phyloP scores from a whole-genome alignment of 2,888 invertebrate genomes.

The Caenorhabditis sp. region DNA sequence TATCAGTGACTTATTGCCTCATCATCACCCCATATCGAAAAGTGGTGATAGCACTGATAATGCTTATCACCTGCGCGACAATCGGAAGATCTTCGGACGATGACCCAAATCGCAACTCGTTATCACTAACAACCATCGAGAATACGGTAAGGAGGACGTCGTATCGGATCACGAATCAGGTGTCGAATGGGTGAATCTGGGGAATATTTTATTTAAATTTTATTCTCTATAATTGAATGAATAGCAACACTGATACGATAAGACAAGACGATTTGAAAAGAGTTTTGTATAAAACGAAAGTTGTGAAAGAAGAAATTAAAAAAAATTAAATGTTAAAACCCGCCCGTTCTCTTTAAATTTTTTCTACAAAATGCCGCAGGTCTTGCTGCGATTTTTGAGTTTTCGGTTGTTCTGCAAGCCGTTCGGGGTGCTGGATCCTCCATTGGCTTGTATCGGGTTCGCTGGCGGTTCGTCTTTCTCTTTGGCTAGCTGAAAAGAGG shows the following conservation, averaged over 20 bases:
- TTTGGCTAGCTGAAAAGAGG: constrained; percentile 1
- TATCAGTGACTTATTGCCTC: constrained; percentile 52
- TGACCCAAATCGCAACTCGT: background rate
- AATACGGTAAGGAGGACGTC: constrained; percentile 19
- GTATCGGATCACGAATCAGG: constrained; percentile 18
- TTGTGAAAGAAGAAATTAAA: no score
- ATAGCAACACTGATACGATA: no score
- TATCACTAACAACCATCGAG: constrained; percentile 35
- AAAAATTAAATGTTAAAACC: no score
- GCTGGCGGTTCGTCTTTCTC: background rate
- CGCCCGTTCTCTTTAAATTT: background rate
- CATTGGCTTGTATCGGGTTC: constrained; percentile 1
- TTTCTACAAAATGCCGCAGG: constrained; percentile 72
- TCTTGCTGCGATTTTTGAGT: constrained; percentile 75
- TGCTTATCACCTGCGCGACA: constrained; percentile 24
- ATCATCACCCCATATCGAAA: constrained; percentile 57
- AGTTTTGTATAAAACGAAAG: no score
- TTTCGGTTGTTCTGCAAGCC: constrained; percentile 30
- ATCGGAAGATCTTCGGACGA: constrained; percentile 3
- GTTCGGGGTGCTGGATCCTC: constrained; percentile 5
- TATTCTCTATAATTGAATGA: no score
- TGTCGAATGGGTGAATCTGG: background rate
- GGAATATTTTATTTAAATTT: no score
- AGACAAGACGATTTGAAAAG: no score
- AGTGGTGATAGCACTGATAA: constrained; percentile 23